Percentiles rank a stretch among this genome's conserved stretches.
Evolutionary conservation across 2,113 vertebrate genomes (phyloP).

Genomic region (Nesospiza acunhae): DNA sequence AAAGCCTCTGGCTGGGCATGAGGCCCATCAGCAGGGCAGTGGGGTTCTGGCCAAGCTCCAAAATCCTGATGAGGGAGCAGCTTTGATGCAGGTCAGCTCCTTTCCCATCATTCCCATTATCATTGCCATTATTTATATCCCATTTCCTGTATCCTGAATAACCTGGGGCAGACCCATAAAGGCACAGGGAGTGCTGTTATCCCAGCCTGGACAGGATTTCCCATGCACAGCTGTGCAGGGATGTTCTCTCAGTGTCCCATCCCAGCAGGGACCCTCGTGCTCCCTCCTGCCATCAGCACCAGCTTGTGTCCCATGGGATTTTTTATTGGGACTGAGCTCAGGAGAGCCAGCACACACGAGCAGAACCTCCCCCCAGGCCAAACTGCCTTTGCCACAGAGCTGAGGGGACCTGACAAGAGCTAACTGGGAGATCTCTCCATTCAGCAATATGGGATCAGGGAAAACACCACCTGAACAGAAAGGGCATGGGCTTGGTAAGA

Average conservation of each 20-base stretch:
- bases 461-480: background rate
- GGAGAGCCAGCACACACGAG: rapidly evolving
- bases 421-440: background rate
- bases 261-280: rapidly evolving
- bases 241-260: background rate
- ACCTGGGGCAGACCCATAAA: background rate
- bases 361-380: background rate
- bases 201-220: background rate
- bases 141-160: background rate
- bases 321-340: background rate
- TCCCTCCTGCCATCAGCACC: background rate
- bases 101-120: background rate
- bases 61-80: background rate
- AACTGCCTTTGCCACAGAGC: rapidly evolving
- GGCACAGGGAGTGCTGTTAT: too few species aligned
- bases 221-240: rapidly evolving
- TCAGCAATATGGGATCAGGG: background rate
- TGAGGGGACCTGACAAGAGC: background rate
- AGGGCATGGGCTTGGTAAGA: background rate
- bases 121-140: background rate
- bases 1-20: background rate
- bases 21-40: rapidly evolving
- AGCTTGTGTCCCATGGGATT: rapidly evolving
- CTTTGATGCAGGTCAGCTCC: background rate
- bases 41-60: background rate